These are phyloP conservation scores for Synaphobranchus kaupii DNA, from an alignment of 2,797 vertebrate genomes.

Conservation along the genomic window DNA sequence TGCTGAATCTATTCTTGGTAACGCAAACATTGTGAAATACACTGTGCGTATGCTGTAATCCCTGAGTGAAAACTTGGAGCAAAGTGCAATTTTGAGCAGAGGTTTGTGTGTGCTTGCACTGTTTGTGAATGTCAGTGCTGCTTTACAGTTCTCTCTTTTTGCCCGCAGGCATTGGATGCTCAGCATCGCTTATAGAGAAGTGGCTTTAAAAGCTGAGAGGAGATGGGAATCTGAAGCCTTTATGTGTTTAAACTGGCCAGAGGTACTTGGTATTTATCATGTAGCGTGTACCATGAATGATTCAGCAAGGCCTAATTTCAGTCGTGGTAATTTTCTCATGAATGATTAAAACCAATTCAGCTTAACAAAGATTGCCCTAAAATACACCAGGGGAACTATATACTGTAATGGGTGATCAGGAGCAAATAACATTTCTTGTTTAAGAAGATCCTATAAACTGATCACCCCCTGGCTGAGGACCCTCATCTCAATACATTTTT, in stretches of 20 bases:
- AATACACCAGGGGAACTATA: background rate
- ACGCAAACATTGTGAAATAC: background rate
- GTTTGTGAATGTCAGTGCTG: background rate
- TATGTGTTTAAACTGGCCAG: slow-evolving; percentile 62
- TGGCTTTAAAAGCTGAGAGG: slow-evolving; percentile 54
- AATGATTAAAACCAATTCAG: slow-evolving; percentile 60
- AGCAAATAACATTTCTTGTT: background rate
- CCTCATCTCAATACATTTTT: background rate
- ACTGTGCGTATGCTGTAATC: background rate
- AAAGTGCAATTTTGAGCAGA: background rate
- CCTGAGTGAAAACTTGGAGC: background rate
- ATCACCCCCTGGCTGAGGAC: background rate
- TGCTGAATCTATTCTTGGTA: background rate
- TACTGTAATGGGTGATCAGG: background rate
- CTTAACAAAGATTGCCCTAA: slow-evolving; percentile 52
- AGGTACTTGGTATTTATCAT: slow-evolving; percentile 55
- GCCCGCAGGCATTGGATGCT: background rate
- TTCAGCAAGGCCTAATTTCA: slow-evolving; percentile 63
- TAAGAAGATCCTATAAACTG: background rate
- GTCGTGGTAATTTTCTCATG: slow-evolving; percentile 63
- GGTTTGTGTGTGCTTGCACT: background rate
- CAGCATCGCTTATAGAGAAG: slow-evolving; percentile 33
- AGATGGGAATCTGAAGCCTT: slow-evolving; percentile 60
- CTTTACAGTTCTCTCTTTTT: background rate
- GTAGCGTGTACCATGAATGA: slow-evolving; percentile 62